These are phyloP conservation scores for Chromis chromis DNA, from an alignment of 2,797 vertebrate genomes.

Conservation along the genomic window DNA sequence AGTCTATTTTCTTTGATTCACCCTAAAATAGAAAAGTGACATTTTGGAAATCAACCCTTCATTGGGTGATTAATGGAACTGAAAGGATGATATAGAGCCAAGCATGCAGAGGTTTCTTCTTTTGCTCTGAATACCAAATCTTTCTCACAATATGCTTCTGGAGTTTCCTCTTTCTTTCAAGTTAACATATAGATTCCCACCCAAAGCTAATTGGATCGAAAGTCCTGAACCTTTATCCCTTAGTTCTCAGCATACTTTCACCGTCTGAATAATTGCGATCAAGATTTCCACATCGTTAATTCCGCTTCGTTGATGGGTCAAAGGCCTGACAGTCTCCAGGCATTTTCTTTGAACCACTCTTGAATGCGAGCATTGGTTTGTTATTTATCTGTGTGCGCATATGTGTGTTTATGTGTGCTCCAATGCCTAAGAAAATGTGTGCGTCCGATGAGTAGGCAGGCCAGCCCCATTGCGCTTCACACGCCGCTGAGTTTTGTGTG, in stretches of 20 bases:
- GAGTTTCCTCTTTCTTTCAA: background rate
- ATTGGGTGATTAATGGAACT: background rate
- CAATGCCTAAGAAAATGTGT: conserved; percentile 1
- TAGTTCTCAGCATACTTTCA: background rate
- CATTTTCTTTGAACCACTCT: conserved; percentile 39
- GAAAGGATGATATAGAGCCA: background rate
- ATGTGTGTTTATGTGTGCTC: conserved; percentile 23
- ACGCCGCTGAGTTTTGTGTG: conserved; percentile 55
- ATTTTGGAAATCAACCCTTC: too few species aligned
- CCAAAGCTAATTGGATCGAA: conserved; percentile 42
- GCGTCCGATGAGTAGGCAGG: conserved; percentile 32
- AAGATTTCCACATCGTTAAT: conserved; percentile 60
- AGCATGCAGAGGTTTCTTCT: background rate
- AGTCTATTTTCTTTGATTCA: too few species aligned
- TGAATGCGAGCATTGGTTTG: conserved; percentile 20
- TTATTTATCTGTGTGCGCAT: conserved; percentile 22
- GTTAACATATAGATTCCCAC: conserved; percentile 6
- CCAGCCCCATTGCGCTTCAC: conserved; percentile 58
- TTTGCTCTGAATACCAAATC: background rate
- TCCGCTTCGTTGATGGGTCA: conserved; percentile 41
- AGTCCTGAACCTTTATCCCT: conserved; percentile 25
- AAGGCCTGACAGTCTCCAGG: conserved; percentile 38
- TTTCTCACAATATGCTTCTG: background rate
- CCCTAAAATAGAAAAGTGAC: too few species aligned
- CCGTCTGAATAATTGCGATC: conserved; percentile 53